Evolutionary conservation across 2,888 invertebrate genomes (phyloP).

Genomic region (Tachina lurida): DNA sequence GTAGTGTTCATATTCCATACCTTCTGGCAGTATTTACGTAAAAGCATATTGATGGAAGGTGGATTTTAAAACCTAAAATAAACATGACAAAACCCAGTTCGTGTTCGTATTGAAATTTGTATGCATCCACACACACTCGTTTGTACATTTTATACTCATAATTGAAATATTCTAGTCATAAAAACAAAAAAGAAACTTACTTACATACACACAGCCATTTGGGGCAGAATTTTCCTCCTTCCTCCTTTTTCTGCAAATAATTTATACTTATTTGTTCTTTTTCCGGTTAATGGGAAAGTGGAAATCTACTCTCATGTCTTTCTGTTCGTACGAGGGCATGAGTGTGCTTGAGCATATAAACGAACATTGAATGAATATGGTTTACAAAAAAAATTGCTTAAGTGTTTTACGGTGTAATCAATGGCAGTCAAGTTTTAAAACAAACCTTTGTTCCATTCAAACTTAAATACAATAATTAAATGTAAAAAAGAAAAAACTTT

Average conservation of each 20-base stretch:
- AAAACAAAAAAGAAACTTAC: neutral
- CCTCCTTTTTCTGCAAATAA: neutral
- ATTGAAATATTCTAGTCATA: neutral
- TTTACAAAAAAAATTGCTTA: conserved; percentile 27
- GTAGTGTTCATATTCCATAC: neutral
- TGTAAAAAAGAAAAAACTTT: neutral
- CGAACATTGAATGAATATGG: conserved; percentile 14
- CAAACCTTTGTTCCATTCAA: conserved; percentile 6
- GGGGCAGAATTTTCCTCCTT: neutral
- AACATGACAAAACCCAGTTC: neutral
- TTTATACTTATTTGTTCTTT: conserved; percentile 22
- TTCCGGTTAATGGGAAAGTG: conserved; percentile 1
- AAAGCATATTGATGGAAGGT: conserved; percentile 50
- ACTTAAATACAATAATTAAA: conserved; percentile 1
- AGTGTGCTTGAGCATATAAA: neutral
- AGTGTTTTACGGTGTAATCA: conserved; percentile 43
- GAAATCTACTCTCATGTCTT: conserved; percentile 2
- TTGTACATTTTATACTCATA: conserved; percentile 20
- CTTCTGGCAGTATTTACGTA: neutral
- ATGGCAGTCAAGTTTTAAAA: conserved; percentile 15
- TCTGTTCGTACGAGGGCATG: neutral
- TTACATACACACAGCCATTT: neutral
- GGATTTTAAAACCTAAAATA: conserved; percentile 6
- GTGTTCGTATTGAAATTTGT: neutral
- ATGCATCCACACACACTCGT: neutral